Base-by-base conservation (phyloP, 2,888 invertebrate genomes). In the Dryobota labecula region DNA sequence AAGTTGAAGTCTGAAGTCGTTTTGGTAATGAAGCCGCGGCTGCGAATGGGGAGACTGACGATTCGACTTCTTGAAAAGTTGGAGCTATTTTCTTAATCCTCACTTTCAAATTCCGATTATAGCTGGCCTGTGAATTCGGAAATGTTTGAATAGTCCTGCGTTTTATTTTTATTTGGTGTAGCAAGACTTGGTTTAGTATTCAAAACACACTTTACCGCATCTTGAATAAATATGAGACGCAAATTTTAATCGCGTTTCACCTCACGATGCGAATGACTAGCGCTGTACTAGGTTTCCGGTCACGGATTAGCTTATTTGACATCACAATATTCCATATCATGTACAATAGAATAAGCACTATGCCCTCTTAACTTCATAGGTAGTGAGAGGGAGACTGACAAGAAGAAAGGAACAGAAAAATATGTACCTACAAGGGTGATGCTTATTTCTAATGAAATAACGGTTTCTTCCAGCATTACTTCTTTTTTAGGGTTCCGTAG, bases 1-100 rank as follows among this genome's bases (percentile, higher is more conserved):
- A 79, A 79, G 72, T 79, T 60, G 56, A 77, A 80, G 63, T 70
- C 69, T 69, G 63, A 73, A 80, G 69, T 67, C 76, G 69, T 80
- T 73, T 66, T 66, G 24, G 36, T 80, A 80, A 80, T 80, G 73
- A 80, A 80, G 70, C 68, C 53, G 43, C 72, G 67, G 58, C 66
- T 75, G 18, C 49, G 27, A 70, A 66, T 66, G 30, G 33, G 33
- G n/a, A 70, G 51, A 65, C 70, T 64, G 49, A 49, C 79, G 76
- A 69, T 68, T 65, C 60, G 57, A 72, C 49, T 71, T 71, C 61
- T 66, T 41, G 27, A 54, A 69, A 76, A 79, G 45, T 72, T 65
- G n/a, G 30, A 65, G 71, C 58, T 51, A 58, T 76, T 68, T 69
- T 79, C 79, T 76, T 79, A 72, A 79, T 72, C 72, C 68, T 47